Evolutionary conservation across 2,888 invertebrate genomes (phyloP), one percentile per base, ranked within the genome.

Genomic region (Drosophila tripunctata): DNA sequence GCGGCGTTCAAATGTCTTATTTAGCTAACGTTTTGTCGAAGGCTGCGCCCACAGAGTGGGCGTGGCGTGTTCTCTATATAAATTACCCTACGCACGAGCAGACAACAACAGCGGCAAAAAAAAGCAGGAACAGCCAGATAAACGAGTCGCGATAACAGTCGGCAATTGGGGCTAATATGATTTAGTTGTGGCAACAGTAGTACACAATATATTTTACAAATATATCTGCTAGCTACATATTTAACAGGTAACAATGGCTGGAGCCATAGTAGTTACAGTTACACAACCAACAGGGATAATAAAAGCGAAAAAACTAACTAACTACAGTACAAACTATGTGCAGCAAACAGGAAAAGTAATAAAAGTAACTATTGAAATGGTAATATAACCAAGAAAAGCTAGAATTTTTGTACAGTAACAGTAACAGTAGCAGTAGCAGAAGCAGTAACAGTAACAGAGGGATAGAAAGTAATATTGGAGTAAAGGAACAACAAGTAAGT

Each of bases 1-100:
- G 82, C 51, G 74, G 58, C 67, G 44, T 54, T 70, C 70, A 78
- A 84, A 84, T 78, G 76, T 71, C 78, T 81, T 81, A 64, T 75
- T 81, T 65, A 65, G 64, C 47, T 57, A 56, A 60, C 61, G 51
- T 72, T 35, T 40, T 51, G 47, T 33, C 44, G 45, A 15, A 51
- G 17, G 38, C 55, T 8, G 57, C 41, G 38, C 47, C n/a, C n/a
- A n/a, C n/a, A n/a, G 52, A 55, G 50, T 57, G 68, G 80, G 83
- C 77, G 71, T 83, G 71, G 67, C 71, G n/a, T n/a, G n/a, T n/a
- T 48, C 57, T 55, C 55, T 47, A 70, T 65, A 80, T 83, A 80
- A 83, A 80, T 80, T 73, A 67, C 62, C 73, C 69, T 41, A 71
- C 71, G 78, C 82, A 80, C 70, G 71, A 78, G 61, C 75, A 48